These are phyloP conservation scores for Trichogramma evanescens DNA, from an alignment of 2,888 invertebrate genomes.

Conservation along the genomic window DNA sequence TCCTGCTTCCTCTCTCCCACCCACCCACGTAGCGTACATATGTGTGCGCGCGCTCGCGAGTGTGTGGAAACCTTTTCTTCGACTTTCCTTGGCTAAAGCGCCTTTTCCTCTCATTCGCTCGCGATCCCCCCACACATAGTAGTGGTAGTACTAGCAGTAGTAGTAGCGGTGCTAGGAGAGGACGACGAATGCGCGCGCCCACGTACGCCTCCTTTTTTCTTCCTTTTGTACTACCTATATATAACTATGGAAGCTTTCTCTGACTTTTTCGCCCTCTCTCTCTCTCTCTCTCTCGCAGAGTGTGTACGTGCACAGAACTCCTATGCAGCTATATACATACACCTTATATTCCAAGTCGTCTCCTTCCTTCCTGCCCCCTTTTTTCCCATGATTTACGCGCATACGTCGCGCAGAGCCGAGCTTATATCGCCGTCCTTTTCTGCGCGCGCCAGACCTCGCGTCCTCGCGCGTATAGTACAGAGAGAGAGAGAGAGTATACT, in stretches of 20 bases:
- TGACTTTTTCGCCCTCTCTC: neutral
- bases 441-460: neutral
- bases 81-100: neutral
- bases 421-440: neutral
- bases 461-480: neutral
- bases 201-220: conserved; percentile 9
- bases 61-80: too few species aligned
- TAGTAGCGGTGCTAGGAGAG: neutral
- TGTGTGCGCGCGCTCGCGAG: conserved; percentile 3
- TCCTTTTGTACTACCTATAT: neutral
- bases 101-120: conserved; percentile 4
- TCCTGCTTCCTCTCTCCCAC: conserved; percentile 27
- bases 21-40: neutral
- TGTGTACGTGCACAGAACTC: too few species aligned
- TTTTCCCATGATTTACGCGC: neutral
- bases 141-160: too few species aligned
- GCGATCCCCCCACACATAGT: neutral
- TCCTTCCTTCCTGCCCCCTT: neutral
- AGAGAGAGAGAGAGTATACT: too few species aligned
- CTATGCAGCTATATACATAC: too few species aligned
- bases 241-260: neutral
- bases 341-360: neutral
- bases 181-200: conserved; percentile 22
- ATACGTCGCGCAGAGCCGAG: neutral
- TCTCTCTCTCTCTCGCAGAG: too few species aligned